phyloP scores from a whole-genome alignment of 2,888 invertebrate genomes.

The Rhimphoctona megacephalus region DNA sequence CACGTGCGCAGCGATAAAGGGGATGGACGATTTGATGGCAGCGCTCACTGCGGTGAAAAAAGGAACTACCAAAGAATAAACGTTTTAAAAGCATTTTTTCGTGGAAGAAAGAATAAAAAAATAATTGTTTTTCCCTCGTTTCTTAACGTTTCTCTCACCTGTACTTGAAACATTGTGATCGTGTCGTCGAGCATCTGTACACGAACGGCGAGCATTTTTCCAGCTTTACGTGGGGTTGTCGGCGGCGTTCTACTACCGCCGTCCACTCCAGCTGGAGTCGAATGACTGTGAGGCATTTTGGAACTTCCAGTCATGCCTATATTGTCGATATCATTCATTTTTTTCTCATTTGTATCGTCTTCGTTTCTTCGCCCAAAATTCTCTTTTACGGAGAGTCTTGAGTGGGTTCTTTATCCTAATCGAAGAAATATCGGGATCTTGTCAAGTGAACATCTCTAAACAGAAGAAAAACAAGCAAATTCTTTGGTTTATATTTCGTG shows the following conservation, averaged over 20 bases:
- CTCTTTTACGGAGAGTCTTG: constrained; percentile 28
- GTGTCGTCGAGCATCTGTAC: constrained; percentile 96
- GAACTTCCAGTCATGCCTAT: constrained; percentile 84
- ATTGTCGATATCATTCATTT: constrained; percentile 82
- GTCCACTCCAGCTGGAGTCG: constrained; percentile 94
- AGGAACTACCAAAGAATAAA: not conserved
- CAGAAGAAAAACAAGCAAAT: not conserved
- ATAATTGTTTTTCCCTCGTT: not conserved
- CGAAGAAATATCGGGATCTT: constrained; percentile 23
- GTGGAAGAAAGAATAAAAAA: not conserved
- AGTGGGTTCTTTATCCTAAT: constrained; percentile 1
- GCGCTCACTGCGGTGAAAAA: not conserved
- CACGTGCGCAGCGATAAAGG: not conserved
- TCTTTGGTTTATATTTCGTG: not conserved
- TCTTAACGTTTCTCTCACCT: constrained; percentile 87
- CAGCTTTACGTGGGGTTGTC: constrained; percentile 92
- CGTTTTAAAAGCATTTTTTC: not conserved
- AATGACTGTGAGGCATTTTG: constrained; percentile 94
- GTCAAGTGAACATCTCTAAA: constrained; percentile 62
- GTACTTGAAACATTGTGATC: constrained; percentile 96
- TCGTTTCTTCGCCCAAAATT: constrained; percentile 31
- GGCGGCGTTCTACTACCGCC: constrained; percentile 91
- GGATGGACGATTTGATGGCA: not conserved
- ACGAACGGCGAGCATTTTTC: constrained; percentile 95
- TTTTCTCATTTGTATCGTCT: constrained; percentile 67